These are phyloP conservation scores for Arothron firmamentum DNA, from an alignment of 2,113 vertebrate species.

Conservation along the genomic window DNA sequence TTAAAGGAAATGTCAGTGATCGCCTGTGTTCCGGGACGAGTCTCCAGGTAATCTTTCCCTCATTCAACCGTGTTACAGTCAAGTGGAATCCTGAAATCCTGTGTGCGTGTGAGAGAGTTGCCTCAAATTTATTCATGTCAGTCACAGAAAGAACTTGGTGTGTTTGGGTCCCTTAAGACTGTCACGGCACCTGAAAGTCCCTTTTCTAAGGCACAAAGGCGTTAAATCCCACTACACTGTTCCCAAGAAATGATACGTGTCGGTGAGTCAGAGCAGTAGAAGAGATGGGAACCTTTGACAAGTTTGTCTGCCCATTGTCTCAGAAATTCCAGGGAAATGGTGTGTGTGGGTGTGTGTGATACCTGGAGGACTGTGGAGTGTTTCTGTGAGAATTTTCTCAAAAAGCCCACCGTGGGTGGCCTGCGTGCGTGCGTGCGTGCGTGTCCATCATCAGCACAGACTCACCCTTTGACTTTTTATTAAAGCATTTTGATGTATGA, in stretches of 20 bases:
- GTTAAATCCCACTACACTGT: slow-evolving; percentile 38
- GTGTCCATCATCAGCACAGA: no score
- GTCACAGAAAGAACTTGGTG: slow-evolving; percentile 4
- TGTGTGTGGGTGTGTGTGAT: neutral
- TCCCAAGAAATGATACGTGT: slow-evolving; percentile 33
- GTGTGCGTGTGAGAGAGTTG: neutral
- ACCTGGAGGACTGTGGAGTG: slow-evolving; percentile 25
- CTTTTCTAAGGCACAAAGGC: slow-evolving; percentile 20
- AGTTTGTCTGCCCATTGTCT: slow-evolving; percentile 42
- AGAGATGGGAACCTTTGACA: slow-evolving; percentile 27
- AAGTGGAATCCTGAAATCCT: neutral
- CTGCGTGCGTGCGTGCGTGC: no score
- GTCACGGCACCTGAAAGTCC: slow-evolving; percentile 10
- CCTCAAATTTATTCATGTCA: slow-evolving; percentile 17
- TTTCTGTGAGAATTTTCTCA: slow-evolving; percentile 9
- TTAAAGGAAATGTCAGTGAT: no score
- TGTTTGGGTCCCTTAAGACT: slow-evolving; percentile 14
- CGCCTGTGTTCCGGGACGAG: no score
- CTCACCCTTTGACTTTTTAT: no score
- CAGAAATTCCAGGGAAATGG: slow-evolving; percentile 58
- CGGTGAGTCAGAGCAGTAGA: slow-evolving; percentile 51
- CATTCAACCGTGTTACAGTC: neutral
- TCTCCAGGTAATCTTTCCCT: neutral
- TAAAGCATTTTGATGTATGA: no score
- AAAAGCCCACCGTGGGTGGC: slow-evolving; percentile 3